Percentiles rank a stretch among this genome's conserved stretches.
phyloP scores from a whole-genome alignment of 2,888 invertebrate species.

The Acanthoscelides obtectus region DNA sequence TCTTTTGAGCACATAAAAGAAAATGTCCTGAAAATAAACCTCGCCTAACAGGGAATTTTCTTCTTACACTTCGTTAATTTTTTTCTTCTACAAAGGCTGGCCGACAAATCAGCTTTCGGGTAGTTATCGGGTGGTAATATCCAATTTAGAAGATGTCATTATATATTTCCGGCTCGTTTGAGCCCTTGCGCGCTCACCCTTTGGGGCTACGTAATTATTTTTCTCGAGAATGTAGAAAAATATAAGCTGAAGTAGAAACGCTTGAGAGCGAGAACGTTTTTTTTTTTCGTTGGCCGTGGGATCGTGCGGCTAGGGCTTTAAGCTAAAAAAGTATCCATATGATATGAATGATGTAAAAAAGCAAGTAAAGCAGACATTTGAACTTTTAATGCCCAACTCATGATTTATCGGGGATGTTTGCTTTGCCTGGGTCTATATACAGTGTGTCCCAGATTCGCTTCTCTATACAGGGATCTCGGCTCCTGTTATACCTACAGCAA shows the following conservation, averaged over 20 bases:
- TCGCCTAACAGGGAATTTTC: background rate
- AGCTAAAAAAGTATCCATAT: too few species aligned
- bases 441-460: too few species aligned
- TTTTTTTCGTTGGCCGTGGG: too few species aligned
- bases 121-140: constrained; percentile 23
- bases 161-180: constrained; percentile 42
- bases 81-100: constrained; percentile 7
- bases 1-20: background rate
- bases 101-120: constrained; percentile 6
- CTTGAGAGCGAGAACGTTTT: background rate
- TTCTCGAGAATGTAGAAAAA: constrained; percentile 14
- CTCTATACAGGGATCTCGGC: too few species aligned
- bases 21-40: background rate
- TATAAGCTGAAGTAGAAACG: background rate
- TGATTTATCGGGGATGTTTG: too few species aligned
- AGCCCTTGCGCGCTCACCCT: constrained; percentile 27
- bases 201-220: constrained; percentile 30
- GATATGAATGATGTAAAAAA: too few species aligned
- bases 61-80: constrained; percentile 6
- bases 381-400: too few species aligned
- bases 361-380: too few species aligned
- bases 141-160: constrained; percentile 38
- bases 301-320: too few species aligned
- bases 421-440: too few species aligned
- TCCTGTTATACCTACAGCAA: too few species aligned